phyloP scores from a whole-genome alignment of 2,113 vertebrate species.

The Recurvirostra avosetta region DNA sequence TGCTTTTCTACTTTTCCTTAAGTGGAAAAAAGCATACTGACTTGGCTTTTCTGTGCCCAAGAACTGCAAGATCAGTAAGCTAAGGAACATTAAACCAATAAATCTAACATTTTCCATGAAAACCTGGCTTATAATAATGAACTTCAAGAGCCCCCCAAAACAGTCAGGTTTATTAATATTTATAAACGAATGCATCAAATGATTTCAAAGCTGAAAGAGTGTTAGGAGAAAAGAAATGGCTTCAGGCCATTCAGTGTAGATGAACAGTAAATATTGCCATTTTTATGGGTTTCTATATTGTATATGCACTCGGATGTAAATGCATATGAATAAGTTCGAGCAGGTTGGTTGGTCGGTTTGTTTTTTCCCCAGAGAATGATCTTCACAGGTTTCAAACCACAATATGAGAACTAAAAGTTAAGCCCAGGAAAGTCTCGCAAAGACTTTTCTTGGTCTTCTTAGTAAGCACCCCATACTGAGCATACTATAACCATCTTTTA shows the following conservation, averaged over 20 bases:
- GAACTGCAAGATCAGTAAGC: not conserved
- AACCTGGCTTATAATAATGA: not conserved
- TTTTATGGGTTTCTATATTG: constrained; percentile 32
- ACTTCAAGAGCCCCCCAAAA: not conserved
- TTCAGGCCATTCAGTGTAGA: constrained; percentile 42
- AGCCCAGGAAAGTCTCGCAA: not conserved
- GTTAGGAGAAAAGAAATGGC: constrained; percentile 22
- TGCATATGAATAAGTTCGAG: constrained; percentile 3
- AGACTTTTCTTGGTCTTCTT: not conserved
- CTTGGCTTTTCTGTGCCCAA: not conserved
- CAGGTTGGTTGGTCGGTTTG: not conserved
- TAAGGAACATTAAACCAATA: not conserved
- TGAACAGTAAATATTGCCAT: constrained; percentile 45
- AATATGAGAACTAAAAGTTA: constrained; percentile 25
- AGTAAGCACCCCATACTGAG: constrained; percentile 12
- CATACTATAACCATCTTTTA: not conserved
- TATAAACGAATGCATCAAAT: not conserved
- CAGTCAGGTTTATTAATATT: constrained; percentile 27
- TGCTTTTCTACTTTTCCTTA: too few relatives aligned
- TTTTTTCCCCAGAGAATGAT: constrained; percentile 19
- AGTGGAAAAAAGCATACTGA: not conserved
- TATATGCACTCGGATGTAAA: constrained; percentile 37
- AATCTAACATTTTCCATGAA: not conserved
- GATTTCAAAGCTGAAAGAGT: constrained; percentile 37
- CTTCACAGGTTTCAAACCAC: constrained; percentile 64